Evolutionary conservation across 1,140 invertebrate species (phyloP), one percentile per base, ranked within the genome.

Genomic region (Pomacea maculata): DNA sequence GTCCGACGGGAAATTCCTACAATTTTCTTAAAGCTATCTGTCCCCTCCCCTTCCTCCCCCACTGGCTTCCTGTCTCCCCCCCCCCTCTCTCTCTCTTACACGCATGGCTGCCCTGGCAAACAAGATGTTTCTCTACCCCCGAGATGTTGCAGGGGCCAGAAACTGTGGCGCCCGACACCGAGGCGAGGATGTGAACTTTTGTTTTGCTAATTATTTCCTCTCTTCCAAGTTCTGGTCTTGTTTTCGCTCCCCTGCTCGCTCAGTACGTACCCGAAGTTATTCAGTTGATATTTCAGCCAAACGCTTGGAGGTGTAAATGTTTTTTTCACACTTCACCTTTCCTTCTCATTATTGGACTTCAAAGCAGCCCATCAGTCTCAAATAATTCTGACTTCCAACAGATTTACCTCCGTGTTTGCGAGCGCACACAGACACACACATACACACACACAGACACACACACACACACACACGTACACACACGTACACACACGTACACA

Each of bases 381-480:
- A 45, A 6, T 45, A 6, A 45, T 45, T 2, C 17, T 7, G 14
- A 71, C 25, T 34, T 14, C 11, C 25, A 25, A 71, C 70, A 71
- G 25, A 25, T 25, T 25, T 25, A 25, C 25, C 25, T 25, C 25
- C 25, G 25, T 25, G 25, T 25, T 25, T 25, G 25, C 25, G 25
- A 25, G 25, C 25, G 25, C 3, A n/a, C 5, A 73, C 71, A 4
- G n/a, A 73, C 71, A 73, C 71, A 34, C 71, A 73, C 71, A 73
- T 29, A 34, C 71, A 73, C 71, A 73, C 71, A 34, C 71, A 34
- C 71, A 73, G 45, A 73, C 54, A 34, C 71, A 73, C 71, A 45
- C 71, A 73, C 11, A 29, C 71, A 34, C 71, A 73, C 71, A 73
- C 71, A 34, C 71, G 55, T 6, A 71, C 70, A 71, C 3, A n/a